A percentile compares a stretch with the other conserved stretches of the same genome.
These are phyloP conservation scores for Poecilia gillii DNA, from an alignment of 2,797 vertebrate species.

Conservation along the genomic window DNA sequence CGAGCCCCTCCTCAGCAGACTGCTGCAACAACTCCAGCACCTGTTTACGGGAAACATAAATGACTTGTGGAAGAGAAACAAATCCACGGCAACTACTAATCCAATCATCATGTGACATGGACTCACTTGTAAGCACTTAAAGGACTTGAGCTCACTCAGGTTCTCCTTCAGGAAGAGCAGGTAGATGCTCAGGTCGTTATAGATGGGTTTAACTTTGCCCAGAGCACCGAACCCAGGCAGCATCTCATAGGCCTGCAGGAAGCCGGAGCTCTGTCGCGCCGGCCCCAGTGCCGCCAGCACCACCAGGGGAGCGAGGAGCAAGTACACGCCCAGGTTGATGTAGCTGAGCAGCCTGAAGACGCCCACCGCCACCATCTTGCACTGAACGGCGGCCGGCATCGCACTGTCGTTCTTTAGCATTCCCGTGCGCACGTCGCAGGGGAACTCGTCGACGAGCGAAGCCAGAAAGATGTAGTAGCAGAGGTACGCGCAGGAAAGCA, in stretches of 20 bases:
- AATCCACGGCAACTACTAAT: background rate
- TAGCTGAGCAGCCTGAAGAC: constrained; percentile 93
- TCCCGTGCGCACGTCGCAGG: constrained; percentile 89
- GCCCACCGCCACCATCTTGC: constrained; percentile 92
- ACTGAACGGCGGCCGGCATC: constrained; percentile 86
- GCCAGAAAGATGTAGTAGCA: constrained; percentile 92
- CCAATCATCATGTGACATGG: no score
- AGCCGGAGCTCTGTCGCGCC: constrained; percentile 77
- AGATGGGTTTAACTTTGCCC: constrained; percentile 81
- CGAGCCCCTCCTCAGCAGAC: constrained; percentile 82
- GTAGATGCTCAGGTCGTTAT: constrained; percentile 94
- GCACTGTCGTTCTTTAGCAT: constrained; percentile 85
- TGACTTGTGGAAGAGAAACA: background rate
- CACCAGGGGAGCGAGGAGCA: constrained; percentile 84
- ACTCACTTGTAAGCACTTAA: constrained; percentile 89
- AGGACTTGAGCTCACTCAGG: constrained; percentile 93
- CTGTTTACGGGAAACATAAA: constrained; percentile 42
- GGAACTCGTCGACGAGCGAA: constrained; percentile 90
- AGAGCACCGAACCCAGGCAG: constrained; percentile 90
- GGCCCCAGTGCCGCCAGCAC: constrained; percentile 87
- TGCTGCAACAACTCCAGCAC: constrained; percentile 91
- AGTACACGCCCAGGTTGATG: constrained; percentile 89
- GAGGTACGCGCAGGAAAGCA: constrained; percentile 87
- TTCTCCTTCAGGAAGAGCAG: constrained; percentile 94
- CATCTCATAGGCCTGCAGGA: constrained; percentile 91